These are phyloP conservation scores for Lemur catta DNA, from an alignment of 2,797 vertebrate species.

Conservation along the genomic window DNA sequence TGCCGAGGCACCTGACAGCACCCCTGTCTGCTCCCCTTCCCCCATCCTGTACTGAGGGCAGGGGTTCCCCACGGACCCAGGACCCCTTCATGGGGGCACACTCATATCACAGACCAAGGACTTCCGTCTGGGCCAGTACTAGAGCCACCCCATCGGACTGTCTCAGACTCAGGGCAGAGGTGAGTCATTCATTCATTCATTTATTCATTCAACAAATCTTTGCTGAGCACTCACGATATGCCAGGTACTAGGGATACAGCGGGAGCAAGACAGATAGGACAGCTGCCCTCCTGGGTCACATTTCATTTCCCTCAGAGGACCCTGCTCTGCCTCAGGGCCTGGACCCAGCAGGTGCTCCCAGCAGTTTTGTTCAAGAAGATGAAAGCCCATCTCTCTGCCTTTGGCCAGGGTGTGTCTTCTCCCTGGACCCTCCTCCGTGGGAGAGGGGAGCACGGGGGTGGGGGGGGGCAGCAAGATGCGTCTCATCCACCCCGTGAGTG, in stretches of 20 bases:
- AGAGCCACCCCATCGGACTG: accelerated
- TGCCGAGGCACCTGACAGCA: not conserved
- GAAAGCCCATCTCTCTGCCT: not conserved
- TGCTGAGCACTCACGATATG: accelerated
- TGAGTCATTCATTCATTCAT: not conserved
- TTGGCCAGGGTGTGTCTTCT: accelerated
- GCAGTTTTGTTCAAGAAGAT: not conserved
- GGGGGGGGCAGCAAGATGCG: accelerated
- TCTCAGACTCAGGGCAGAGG: not conserved
- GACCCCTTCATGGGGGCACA: too few species aligned
- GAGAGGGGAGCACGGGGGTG: not conserved
- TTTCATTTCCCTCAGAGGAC: not conserved
- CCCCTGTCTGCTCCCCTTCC: accelerated
- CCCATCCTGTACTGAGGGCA: not conserved
- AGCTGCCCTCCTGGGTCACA: not conserved
- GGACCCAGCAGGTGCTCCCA: accelerated
- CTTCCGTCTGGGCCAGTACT: not conserved
- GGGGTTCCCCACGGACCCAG: accelerated
- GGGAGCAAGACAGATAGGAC: not conserved
- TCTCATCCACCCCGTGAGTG: accelerated
- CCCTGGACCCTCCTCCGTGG: accelerated
- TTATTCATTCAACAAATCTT: not conserved
- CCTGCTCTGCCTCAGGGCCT: too few species aligned
- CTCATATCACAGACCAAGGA: not conserved
- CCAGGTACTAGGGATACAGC: accelerated